Evolutionary conservation across 2,113 vertebrate species (phyloP), one percentile per base, ranked within the genome.

Genomic region (Anarhynchus alexandrinus): DNA sequence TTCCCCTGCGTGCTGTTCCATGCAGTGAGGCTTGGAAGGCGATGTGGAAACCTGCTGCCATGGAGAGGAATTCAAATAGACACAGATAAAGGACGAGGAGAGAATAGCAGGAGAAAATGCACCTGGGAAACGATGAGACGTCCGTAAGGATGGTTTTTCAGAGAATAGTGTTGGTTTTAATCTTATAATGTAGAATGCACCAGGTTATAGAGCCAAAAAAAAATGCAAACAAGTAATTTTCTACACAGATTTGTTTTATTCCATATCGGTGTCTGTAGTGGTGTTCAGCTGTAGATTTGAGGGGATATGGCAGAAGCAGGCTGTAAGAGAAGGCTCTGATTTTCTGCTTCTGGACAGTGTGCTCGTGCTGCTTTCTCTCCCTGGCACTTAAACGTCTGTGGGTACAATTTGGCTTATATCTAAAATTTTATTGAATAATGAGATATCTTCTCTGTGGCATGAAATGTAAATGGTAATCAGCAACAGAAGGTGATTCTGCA

Each of bases 261-360:
- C 40, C 3, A 0, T 73, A 8, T 27, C 34, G 13, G 18, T 52
- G 45, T 66, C 15, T 45, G 18, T 16, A 55, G 1, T 54, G 40
- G 34, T 67, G 23, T 38, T 74, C 4, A 13, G 42, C 2, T 3
- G 9, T 26, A 40, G 49, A 7, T 59, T 42, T 42, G n/a, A 36
- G 47, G 40, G 23, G 21, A 16, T 49, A 2, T 21, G 15, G 43
- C 22, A 67, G 72, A 62, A 62, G 42, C 11, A 16, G 32, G 34
- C 2, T 1, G 2, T 7, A 7, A 11, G 38, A 52, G 22, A 49
- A 23, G 49, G 49, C 22, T 49, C 22, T 49, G 49, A 21, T 49
- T 49, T 81, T 72, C 38, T 87, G 42, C 7, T 25, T 22, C 25
- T 59, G 74, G 22, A 3, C 15, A 17, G 7, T 10, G 22, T 61